Evolutionary conservation across 2,797 vertebrate genomes (phyloP).

Genomic region (Tauraco hartlaubi): DNA sequence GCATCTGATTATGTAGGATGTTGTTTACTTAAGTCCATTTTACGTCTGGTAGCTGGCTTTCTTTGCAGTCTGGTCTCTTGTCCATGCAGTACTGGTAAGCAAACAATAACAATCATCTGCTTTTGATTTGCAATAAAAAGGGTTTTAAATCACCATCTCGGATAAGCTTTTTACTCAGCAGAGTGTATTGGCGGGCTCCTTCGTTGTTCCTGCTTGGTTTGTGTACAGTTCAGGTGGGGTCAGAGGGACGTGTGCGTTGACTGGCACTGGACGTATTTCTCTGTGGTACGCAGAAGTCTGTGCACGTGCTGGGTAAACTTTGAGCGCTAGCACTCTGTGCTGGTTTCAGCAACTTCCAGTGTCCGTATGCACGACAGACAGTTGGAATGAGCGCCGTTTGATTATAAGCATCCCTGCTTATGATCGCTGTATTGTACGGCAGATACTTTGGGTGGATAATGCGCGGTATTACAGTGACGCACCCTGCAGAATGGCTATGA

Average conservation of each 20-base stretch:
- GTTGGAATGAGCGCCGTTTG: neutral
- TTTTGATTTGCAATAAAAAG: neutral
- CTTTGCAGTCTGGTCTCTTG: neutral
- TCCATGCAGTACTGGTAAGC: neutral
- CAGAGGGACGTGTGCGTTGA: neutral
- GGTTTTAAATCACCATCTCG: neutral
- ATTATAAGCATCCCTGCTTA: neutral
- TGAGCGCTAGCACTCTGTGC: neutral
- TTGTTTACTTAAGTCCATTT: neutral
- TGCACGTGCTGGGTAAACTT: neutral
- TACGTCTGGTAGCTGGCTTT: neutral
- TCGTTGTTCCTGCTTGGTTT: neutral
- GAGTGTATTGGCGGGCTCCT: neutral
- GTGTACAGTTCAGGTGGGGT: neutral
- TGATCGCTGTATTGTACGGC: neutral
- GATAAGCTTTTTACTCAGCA: neutral
- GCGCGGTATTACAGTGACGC: neutral
- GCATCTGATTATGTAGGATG: neutral
- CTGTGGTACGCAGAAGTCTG: neutral
- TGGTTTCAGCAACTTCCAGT: neutral
- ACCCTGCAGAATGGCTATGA: neutral
- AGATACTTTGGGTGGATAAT: neutral
- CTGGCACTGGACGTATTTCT: neutral
- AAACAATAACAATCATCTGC: neutral
- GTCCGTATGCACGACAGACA: neutral